These are phyloP conservation scores for Hucho hucho DNA, from an alignment of 2,113 vertebrate species.

Conservation along the genomic window DNA sequence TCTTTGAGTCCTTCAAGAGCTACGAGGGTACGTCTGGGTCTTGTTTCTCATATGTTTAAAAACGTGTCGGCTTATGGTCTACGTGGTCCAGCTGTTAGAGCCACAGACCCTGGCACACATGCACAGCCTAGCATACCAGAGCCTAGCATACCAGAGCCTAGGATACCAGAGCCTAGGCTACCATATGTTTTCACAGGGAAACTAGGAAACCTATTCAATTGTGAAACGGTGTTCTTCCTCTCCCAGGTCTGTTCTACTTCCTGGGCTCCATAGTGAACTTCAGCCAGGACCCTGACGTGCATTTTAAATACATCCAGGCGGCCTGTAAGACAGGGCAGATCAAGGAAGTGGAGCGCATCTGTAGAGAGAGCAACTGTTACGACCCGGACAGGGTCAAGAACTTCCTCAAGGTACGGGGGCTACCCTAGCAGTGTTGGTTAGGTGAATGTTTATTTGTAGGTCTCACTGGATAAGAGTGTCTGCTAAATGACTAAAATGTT, in stretches of 20 bases:
- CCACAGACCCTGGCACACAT: no score
- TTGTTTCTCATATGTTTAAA: not conserved
- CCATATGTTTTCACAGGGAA: not conserved
- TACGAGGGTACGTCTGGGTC: slow-evolving; percentile 81
- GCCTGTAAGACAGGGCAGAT: slow-evolving; percentile 94
- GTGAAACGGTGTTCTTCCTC: not conserved
- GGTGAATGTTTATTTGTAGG: not conserved
- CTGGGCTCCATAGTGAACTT: slow-evolving; percentile 95
- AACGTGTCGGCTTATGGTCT: not conserved
- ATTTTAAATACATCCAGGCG: slow-evolving; percentile 93
- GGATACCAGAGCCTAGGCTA: no score
- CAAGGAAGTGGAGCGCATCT: slow-evolving; percentile 93
- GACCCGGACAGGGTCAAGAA: slow-evolving; percentile 91
- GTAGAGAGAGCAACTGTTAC: slow-evolving; percentile 90
- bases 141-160: no score
- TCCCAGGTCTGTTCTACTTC: slow-evolving; percentile 90
- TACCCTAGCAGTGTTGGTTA: not conserved
- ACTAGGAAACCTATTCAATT: not conserved
- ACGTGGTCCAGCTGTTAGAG: not conserved
- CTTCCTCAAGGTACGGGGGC: slow-evolving; percentile 83
- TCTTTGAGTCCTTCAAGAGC: slow-evolving; percentile 94
- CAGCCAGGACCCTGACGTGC: slow-evolving; percentile 92
- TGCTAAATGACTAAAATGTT: no score
- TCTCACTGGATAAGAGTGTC: no score
- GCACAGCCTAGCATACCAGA: no score